Conservation (phyloP, 1,140 invertebrate species). For the Oryctes rhinoceros region DNA sequence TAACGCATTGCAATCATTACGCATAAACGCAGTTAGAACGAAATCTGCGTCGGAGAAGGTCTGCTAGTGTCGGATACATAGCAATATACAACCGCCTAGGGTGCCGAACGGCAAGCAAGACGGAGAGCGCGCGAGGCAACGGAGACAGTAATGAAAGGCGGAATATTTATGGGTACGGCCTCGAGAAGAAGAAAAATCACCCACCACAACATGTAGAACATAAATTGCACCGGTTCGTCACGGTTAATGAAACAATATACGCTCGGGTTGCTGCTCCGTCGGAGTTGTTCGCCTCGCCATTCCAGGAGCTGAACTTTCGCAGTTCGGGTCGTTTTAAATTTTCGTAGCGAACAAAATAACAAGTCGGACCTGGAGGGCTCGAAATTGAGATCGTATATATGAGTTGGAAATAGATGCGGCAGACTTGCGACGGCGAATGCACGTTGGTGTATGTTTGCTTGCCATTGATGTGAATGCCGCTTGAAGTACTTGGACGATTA, state of each 20-base stretch:
- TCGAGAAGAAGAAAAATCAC: constrained; percentile 25
- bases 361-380: neutral
- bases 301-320: neutral
- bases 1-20: neutral
- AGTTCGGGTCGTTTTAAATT: constrained; percentile 22
- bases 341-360: neutral
- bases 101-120: neutral
- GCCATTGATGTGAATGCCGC: neutral
- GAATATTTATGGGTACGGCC: constrained; percentile 21
- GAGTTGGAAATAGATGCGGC: neutral
- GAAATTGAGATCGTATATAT: neutral
- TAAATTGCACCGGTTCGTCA: constrained; percentile 41
- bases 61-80: no score
- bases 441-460: neutral
- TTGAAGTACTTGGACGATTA: no score
- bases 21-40: no score
- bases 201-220: constrained; percentile 41
- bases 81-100: no score
- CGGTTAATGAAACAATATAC: constrained; percentile 44
- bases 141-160: constrained; percentile 30
- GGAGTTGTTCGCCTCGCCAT: neutral
- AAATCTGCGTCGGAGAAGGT: neutral
- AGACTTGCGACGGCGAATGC: neutral
- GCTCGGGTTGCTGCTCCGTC: constrained; percentile 38
- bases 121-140: neutral